Evolutionary conservation across 1,140 invertebrate species (phyloP), one percentile per base, ranked within the genome.

Genomic region (Acromyrmex charruanus): DNA sequence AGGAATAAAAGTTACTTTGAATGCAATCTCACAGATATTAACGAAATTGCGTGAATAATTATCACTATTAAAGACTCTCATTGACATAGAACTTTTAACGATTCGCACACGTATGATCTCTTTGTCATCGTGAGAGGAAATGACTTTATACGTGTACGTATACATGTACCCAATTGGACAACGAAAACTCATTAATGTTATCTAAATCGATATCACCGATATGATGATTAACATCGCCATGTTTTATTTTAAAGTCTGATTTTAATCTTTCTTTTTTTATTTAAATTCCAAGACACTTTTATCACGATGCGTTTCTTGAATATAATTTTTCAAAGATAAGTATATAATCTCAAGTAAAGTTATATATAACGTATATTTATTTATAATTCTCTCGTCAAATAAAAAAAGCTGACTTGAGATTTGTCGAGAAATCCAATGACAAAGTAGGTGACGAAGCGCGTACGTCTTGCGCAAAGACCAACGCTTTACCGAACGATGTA

Each of bases 1-100:
- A 18, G 16, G 28, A 25, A 53, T 16, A n/a, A 31, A 87, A 12
- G 39, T 63, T 88, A 91, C 89, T 93, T 92, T 88, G 88, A 80
- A 88, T 81, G 58, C 80, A 86, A 74, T 79, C 85, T 92, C 85
- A 86, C 82, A 71, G 14, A 35, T 35, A 35, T 69, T 86, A 80
- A 87, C 77, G 55, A 82, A 80, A 51, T n/a, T 39, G 53, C 28
- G 75, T 18, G 39, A 88, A 10, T 44, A 44, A 80, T 88, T 86
- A 61, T 49, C 39, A 69, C 51, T 16, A 69, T 82, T 58, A 16
- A 53, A 61, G 18, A 77, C 10, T 51, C 63, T 80, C 35, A 16
- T 79, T 86, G 35, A 18, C 14, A 9, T 53, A 69, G 25, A 31
- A 18, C 18, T 6, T 39, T 21, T 61, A 82, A 82, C 25, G 14